Percentiles rank a stretch among this genome's conserved stretches.
Evolutionary conservation across 2,797 vertebrate species (phyloP).

Genomic region (Oreonectes daqikongensis): DNA sequence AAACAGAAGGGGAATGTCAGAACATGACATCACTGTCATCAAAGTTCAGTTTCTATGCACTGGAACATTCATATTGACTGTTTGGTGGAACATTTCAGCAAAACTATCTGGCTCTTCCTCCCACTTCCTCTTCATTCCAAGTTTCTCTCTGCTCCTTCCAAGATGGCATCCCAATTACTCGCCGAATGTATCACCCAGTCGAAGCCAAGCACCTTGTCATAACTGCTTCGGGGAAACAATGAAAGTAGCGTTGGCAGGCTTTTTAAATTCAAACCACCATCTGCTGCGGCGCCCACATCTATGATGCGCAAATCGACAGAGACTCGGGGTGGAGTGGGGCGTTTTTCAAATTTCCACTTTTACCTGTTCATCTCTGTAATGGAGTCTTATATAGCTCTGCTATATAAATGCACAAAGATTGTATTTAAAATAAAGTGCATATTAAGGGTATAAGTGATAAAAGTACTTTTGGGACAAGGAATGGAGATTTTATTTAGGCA

Average conservation of each 20-base stretch:
- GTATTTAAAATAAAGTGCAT: slow-evolving; percentile 16
- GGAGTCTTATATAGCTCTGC: slow-evolving; percentile 44
- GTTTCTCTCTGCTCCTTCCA: slow-evolving; percentile 27
- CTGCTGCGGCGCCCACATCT: slow-evolving; percentile 40
- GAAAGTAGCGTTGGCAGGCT: slow-evolving; percentile 43
- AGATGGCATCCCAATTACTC: slow-evolving; percentile 53
- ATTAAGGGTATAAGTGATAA: slow-evolving; percentile 21
- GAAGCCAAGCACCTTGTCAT: slow-evolving; percentile 44
- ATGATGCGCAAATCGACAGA: slow-evolving; percentile 18
- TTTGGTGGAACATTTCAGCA: slow-evolving; percentile 23
- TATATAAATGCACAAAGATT: slow-evolving; percentile 9
- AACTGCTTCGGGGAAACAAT: slow-evolving; percentile 44
- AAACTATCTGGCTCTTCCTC: slow-evolving; percentile 36
- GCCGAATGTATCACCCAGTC: slow-evolving; percentile 33
- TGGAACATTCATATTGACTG: neutral
- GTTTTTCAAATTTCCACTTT: slow-evolving; percentile 27
- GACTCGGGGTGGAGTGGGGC: slow-evolving; percentile 26
- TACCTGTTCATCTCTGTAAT: slow-evolving; percentile 52
- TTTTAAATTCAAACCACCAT: slow-evolving; percentile 41
- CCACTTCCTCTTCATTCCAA: slow-evolving; percentile 36
- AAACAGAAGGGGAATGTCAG: neutral
- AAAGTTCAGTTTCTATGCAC: slow-evolving; percentile 21
- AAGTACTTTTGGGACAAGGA: slow-evolving; percentile 2
- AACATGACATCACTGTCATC: slow-evolving; percentile 33
- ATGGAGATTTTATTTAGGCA: neutral